Percentiles rank a stretch among this genome's conserved stretches.
Evolutionary conservation across 2,113 vertebrate species (phyloP).

Genomic region (Thomomys bottae): DNA sequence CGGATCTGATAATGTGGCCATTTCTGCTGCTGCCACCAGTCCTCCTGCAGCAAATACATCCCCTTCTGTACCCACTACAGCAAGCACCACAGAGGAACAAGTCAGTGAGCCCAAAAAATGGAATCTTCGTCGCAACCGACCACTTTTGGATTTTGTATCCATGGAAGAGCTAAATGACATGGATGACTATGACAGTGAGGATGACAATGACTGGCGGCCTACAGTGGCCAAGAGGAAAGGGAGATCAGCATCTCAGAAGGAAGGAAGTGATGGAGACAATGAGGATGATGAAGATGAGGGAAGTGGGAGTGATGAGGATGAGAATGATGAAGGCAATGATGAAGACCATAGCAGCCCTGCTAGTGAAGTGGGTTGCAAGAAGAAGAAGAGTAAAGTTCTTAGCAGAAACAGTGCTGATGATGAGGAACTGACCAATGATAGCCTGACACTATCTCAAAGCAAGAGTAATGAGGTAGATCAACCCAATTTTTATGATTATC

Average conservation of each 20-base stretch:
- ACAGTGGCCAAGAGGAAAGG: constrained; percentile 91
- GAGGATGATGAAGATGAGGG: constrained; percentile 90
- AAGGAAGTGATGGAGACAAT: constrained; percentile 90
- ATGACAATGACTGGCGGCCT: constrained; percentile 98
- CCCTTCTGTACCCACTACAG: constrained; percentile 2
- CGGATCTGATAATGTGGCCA: constrained; percentile 81
- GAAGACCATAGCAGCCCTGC: constrained; percentile 89
- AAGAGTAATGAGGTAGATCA: constrained; percentile 97
- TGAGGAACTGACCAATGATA: constrained; percentile 98
- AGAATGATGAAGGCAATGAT: constrained; percentile 88
- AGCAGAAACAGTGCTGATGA: constrained; percentile 93
- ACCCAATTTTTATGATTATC: constrained; percentile 88
- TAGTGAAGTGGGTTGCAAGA: constrained; percentile 91
- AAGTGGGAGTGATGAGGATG: constrained; percentile 89
- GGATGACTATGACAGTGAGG: constrained; percentile 99
- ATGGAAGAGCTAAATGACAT: constrained; percentile 98
- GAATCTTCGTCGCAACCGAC: constrained; percentile 97
- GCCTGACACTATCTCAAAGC: constrained; percentile 96
- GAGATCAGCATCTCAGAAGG: constrained; percentile 88
- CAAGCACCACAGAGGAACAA: constrained; percentile 86
- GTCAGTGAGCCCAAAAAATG: constrained; percentile 96
- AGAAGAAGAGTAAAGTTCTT: constrained; percentile 90
- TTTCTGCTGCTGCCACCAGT: constrained; percentile 46
- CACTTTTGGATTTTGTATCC: constrained; percentile 95
- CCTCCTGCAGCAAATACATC: constrained; percentile 52